Evolutionary conservation across 2,888 invertebrate species (phyloP).

Genomic region (Melitaea athalia): DNA sequence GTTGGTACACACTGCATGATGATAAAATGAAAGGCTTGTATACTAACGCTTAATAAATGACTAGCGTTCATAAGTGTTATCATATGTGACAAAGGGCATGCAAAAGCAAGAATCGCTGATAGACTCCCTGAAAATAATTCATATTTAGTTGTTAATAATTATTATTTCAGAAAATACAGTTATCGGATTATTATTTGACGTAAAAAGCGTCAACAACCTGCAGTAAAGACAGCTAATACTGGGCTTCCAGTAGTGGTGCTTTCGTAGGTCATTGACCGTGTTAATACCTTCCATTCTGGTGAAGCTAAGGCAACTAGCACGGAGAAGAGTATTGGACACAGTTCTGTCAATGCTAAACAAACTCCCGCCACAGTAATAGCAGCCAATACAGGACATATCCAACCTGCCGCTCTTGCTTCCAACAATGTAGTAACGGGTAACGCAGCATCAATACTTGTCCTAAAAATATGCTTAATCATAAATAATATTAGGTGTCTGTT

Average conservation of each 20-base stretch:
- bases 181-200: not conserved
- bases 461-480: constrained; percentile 43
- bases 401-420: constrained; percentile 82
- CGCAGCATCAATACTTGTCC: constrained; percentile 81
- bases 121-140: constrained; percentile 78
- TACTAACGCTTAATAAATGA: constrained; percentile 75
- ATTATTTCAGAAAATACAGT: not conserved
- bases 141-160: not conserved
- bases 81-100: constrained; percentile 84
- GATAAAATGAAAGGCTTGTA: constrained; percentile 75
- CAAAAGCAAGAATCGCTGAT: constrained; percentile 84
- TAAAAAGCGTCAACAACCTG: constrained; percentile 60
- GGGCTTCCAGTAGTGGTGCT: constrained; percentile 84
- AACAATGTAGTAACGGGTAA: constrained; percentile 83
- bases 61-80: constrained; percentile 83
- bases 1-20: constrained; percentile 83
- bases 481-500: not conserved
- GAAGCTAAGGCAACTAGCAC: constrained; percentile 81
- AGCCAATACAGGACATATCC: constrained; percentile 83
- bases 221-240: constrained; percentile 84
- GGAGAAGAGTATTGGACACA: constrained; percentile 81
- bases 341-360: constrained; percentile 84
- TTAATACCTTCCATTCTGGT: constrained; percentile 84
- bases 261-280: constrained; percentile 83
- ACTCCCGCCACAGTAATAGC: constrained; percentile 83